These are phyloP conservation scores for Ceyx margarethae DNA, from an alignment of 2,113 vertebrate species.

Conservation along the genomic window DNA sequence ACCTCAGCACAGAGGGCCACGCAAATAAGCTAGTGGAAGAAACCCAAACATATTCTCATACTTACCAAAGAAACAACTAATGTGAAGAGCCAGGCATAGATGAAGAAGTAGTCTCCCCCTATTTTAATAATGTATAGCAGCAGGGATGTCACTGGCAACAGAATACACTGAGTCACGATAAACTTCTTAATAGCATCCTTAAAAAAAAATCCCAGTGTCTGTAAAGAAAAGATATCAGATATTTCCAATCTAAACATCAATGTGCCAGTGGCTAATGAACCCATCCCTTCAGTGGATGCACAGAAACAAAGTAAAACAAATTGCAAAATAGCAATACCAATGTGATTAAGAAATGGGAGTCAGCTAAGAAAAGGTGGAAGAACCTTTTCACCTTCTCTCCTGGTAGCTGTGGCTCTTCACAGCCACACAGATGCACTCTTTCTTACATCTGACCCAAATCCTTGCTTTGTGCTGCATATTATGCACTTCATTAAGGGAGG, in stretches of 20 bases:
- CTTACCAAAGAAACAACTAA: slow-evolving; percentile 94
- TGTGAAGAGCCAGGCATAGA: slow-evolving; percentile 98
- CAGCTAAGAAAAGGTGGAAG: background rate
- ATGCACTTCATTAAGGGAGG: background rate
- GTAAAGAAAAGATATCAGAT: slow-evolving; percentile 41
- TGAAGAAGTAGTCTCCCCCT: slow-evolving; percentile 98
- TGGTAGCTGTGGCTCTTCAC: background rate
- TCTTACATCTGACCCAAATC: background rate
- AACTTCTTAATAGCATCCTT: slow-evolving; percentile 98
- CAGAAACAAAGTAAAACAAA: background rate
- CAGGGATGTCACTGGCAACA: slow-evolving; percentile 93
- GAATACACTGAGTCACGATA: slow-evolving; percentile 93
- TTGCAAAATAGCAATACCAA: background rate
- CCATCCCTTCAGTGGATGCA: background rate
- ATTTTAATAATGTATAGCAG: slow-evolving; percentile 99
- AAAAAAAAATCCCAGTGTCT: slow-evolving; percentile 95
- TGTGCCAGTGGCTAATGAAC: background rate
- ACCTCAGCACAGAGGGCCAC: background rate
- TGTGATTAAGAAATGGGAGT: background rate
- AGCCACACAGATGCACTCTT: background rate
- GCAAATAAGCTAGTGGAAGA: background rate
- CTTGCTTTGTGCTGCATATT: background rate
- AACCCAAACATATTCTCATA: slow-evolving; percentile 23
- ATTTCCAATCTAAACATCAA: background rate
- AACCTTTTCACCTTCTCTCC: background rate